Conservation (phyloP, 2,797 vertebrate species). For the Paramormyrops hopkinsi region DNA sequence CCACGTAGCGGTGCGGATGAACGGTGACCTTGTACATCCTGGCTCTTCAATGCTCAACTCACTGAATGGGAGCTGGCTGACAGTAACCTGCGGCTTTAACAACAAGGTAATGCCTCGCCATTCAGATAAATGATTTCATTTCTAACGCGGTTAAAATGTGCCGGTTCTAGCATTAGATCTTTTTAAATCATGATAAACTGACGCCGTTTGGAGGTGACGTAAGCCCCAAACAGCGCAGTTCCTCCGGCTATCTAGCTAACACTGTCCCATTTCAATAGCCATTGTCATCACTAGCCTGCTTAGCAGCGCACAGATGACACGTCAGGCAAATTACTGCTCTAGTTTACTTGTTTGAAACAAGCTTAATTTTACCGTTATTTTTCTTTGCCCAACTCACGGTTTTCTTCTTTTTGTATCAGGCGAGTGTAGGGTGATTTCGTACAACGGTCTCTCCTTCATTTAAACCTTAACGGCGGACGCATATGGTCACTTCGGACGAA, state of each 20-base stretch:
- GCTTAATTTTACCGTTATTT: background rate
- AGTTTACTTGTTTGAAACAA: background rate
- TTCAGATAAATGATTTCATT: background rate
- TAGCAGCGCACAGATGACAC: background rate
- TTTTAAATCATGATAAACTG: background rate
- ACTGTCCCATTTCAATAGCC: background rate
- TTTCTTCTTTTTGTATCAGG: background rate
- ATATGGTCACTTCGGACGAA: background rate
- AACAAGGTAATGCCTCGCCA: slow-evolving; percentile 7
- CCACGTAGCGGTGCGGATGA: slow-evolving; percentile 21
- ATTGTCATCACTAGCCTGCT: background rate
- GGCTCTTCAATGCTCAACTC: slow-evolving; percentile 30
- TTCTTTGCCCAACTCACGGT: background rate
- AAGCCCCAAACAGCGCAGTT: background rate
- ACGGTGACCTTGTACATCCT: slow-evolving; percentile 49
- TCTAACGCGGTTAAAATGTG: background rate
- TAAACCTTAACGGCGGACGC: background rate
- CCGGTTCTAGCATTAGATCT: background rate
- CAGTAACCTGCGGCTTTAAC: background rate
- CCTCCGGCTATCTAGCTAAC: background rate
- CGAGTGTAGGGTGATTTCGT: background rate
- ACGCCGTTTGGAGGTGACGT: background rate
- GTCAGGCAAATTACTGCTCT: background rate
- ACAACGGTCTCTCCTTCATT: background rate
- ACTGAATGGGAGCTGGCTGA: background rate